Percentiles rank a stretch among this genome's conserved stretches.
phyloP scores from a whole-genome alignment of 2,113 vertebrate species.

The Limnothrissa miodon region DNA sequence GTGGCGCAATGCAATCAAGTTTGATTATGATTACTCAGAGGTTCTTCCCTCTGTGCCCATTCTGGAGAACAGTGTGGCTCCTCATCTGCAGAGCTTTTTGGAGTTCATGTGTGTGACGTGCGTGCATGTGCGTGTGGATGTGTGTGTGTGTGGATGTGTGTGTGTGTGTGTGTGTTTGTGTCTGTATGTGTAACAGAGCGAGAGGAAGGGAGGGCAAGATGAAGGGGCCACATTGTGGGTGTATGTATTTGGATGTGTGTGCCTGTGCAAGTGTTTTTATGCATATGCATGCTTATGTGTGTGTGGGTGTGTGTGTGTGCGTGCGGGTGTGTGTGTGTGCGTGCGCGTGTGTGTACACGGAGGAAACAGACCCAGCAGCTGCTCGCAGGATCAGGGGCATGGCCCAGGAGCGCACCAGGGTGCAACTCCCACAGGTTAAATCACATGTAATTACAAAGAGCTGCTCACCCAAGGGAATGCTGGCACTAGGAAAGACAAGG shows the following conservation, averaged over 20 bases:
- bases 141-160: background rate
- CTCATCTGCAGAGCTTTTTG: background rate
- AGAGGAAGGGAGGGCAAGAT: too few relatives aligned
- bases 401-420: conserved; percentile 19
- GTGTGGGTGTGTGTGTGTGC: background rate
- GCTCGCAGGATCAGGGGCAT: conserved; percentile 20
- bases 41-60: background rate
- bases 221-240: too few relatives aligned
- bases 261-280: background rate
- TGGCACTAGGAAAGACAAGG: background rate
- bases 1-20: background rate
- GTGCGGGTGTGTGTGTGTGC: background rate
- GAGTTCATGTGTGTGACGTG: background rate
- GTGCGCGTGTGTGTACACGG: conserved; percentile 1
- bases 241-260: too few relatives aligned
- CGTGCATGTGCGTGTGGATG: conserved; percentile 5
- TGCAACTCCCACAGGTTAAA: conserved; percentile 41
- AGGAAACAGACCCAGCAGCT: conserved; percentile 23
- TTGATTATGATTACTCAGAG: background rate
- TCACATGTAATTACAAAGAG: conserved; percentile 43
- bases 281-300: background rate
- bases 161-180: conserved; percentile 21
- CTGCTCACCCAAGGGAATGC: conserved; percentile 36
- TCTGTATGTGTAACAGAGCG: background rate
- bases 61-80: conserved; percentile 13